A percentile compares a stretch with the other conserved stretches of the same genome.
Conservation (phyloP, 2,888 invertebrate species). For the Plebejus argus region DNA sequence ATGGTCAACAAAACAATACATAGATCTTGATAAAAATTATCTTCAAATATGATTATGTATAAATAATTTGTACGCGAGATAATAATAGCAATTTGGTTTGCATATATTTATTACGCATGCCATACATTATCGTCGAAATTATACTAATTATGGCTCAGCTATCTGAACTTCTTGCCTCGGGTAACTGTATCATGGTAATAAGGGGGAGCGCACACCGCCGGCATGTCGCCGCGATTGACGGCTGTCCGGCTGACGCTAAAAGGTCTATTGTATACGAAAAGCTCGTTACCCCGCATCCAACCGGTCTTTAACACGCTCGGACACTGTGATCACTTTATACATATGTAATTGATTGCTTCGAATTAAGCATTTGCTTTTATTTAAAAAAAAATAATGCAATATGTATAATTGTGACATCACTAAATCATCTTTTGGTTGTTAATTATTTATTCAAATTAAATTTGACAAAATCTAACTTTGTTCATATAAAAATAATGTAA, state of each 20-base stretch:
- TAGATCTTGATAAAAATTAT: constrained; percentile 28
- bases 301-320: constrained; percentile 78
- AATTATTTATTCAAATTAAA: neutral
- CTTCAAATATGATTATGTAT: constrained; percentile 28
- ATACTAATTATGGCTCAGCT: constrained; percentile 44
- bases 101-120: constrained; percentile 38
- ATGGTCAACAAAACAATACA: constrained; percentile 9
- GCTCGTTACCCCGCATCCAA: constrained; percentile 72
- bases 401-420: neutral
- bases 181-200: constrained; percentile 54
- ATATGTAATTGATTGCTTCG: constrained; percentile 48
- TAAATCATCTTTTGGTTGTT: neutral
- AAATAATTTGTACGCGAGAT: constrained; percentile 34
- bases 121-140: constrained; percentile 40
- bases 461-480: neutral
- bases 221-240: constrained; percentile 67
- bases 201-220: constrained; percentile 61
- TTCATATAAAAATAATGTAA: neutral
- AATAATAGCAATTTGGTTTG: constrained; percentile 36
- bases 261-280: constrained; percentile 80
- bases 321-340: constrained; percentile 78
- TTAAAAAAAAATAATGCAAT: neutral
- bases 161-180: constrained; percentile 40
- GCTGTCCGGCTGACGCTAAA: constrained; percentile 76
- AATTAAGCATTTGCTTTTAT: neutral